These are phyloP conservation scores for Tethya wilhelma DNA, from an alignment of 37 sponge, comb jelly and placozoan genomes.

Conservation along the genomic window DNA sequence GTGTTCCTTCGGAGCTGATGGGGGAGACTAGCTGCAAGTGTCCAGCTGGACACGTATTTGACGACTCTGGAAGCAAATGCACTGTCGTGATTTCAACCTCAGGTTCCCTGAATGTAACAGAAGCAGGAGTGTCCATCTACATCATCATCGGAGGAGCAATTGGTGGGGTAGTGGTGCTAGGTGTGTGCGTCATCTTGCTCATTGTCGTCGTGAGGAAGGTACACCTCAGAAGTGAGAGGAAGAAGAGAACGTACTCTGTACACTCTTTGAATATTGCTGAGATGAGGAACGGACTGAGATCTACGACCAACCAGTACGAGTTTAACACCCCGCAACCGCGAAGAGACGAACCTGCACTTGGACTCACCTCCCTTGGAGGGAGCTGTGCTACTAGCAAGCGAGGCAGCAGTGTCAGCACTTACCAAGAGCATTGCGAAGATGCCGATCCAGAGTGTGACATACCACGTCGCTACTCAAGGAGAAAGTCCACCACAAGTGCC, in stretches of 20 bases:
- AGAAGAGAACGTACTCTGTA: constrained; percentile 20
- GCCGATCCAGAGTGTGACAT: constrained; percentile 12
- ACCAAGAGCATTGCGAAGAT: constrained; percentile 20
- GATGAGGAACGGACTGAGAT: neutral
- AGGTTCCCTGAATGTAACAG: neutral
- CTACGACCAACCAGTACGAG: neutral
- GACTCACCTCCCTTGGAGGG: neutral
- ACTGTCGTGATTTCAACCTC: neutral
- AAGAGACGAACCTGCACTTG: too few relatives aligned
- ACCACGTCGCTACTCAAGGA: neutral
- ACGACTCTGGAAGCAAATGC: neutral
- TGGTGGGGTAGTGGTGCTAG: constrained; percentile 6
- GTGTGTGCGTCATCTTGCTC: neutral
- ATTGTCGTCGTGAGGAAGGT: neutral
- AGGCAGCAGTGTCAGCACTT: constrained; percentile 44
- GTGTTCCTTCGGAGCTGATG: neutral
- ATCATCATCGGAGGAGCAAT: constrained; percentile 13
- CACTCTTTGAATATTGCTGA: too few relatives aligned
- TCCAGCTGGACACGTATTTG: neutral
- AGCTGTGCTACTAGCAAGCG: neutral
- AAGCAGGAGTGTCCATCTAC: neutral
- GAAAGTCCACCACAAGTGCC: constrained; percentile 49
- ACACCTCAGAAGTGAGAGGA: neutral
- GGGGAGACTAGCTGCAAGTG: constrained; percentile 2
- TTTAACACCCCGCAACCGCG: neutral